Evolutionary conservation across 2,113 vertebrate genomes (phyloP).

Genomic region (Scophthalmus maximus): DNA sequence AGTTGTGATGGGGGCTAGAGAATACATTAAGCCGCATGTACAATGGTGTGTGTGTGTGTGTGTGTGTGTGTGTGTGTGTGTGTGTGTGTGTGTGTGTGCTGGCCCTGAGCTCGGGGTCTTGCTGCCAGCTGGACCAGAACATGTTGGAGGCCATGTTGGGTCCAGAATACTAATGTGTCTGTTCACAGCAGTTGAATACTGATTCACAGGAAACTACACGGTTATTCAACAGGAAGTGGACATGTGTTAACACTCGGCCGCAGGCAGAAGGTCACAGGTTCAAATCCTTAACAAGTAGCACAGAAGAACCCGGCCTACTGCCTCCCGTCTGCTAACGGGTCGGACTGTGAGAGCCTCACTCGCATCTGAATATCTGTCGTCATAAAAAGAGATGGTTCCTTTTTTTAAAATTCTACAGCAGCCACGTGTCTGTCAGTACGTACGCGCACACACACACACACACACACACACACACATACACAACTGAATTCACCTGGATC

Average conservation of each 20-base stretch:
- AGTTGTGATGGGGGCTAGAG: no score
- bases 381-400: no score
- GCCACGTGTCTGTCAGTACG: no score
- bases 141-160: slow-evolving; percentile 41
- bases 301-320: neutral
- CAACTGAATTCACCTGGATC: neutral
- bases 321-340: neutral
- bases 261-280: neutral
- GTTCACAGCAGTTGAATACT: slow-evolving; percentile 38
- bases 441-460: no score
- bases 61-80: neutral
- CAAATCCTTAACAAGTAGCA: neutral
- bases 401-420: no score
- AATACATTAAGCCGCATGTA: no score
- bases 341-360: no score
- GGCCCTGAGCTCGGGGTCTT: neutral
- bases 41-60: no score
- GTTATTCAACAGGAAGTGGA: neutral
- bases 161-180: slow-evolving; percentile 38
- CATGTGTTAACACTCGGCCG: neutral
- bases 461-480: neutral
- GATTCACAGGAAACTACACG: neutral
- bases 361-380: no score
- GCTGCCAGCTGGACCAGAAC: slow-evolving; percentile 61
- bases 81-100: neutral